Base-by-base conservation (phyloP, 2,888 invertebrate genomes). In the Metopia argyrocephala region DNA sequence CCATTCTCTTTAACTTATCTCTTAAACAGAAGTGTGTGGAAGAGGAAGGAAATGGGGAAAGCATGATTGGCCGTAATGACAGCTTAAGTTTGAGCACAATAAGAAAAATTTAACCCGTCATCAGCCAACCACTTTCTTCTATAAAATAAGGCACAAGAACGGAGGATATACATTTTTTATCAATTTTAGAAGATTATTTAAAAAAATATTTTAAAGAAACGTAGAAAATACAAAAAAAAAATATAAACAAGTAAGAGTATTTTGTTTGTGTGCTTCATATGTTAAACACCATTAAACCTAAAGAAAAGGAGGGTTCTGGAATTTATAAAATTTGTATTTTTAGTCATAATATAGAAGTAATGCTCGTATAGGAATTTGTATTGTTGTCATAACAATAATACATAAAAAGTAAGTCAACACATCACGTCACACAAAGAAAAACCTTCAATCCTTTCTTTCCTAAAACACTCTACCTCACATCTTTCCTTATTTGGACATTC, bases 31-130 rank as follows among this genome's bases (percentile, higher is more conserved):
- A 38, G 50, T 27, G 31, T 38, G 38, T 38, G 15, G 48, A 27
- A 31, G n/a, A 54, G 12, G 48, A 54, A 38, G 59, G 48, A 18
- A 20, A 18, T 48, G n/a, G 48, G 7, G 20, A 28, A n/a, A 25
- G 28, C 25, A 57, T 28, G 56, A 52, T 31, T 68, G 57, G 23
- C 25, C 20, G 38, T 57, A 76, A 56, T 61, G 62, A 59, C 75
- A 76, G 68, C 52, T 48, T 62, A 62, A 76, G 28, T 0, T 9
- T 7, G n/a, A 27, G 15, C 38, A 31, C 20, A 9, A 57, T 20
- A 7, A 9, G 21, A 25, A 68, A 50, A 59, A 27, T n/a, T n/a
- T n/a, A n/a, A n/a, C n/a, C 31, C 31, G 31, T 2, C 31, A 31
- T 2, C 31, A 31, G 3, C 31, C 31, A 31, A 9, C 12, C 6